phyloP scores from a whole-genome alignment of 2,888 invertebrate species.

The Caenorhabditis macrosperma region DNA sequence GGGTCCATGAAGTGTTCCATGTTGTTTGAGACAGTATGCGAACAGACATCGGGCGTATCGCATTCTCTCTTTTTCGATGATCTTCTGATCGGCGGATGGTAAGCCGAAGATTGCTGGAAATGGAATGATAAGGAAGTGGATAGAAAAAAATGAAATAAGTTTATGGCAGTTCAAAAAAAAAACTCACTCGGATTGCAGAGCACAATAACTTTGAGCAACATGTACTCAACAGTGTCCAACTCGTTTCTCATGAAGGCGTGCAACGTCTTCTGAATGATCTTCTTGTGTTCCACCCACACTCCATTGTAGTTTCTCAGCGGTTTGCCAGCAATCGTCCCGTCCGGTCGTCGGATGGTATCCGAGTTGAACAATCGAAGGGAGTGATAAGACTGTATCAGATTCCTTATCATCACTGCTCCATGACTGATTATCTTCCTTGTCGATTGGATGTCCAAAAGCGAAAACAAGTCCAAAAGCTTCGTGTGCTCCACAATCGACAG shows the following conservation, averaged over 20 bases:
- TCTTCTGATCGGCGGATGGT: neutral
- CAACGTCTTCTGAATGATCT: constrained; percentile 2
- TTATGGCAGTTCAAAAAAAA: neutral
- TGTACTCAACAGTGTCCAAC: neutral
- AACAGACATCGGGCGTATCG: neutral
- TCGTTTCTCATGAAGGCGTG: neutral
- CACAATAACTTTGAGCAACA: constrained; percentile 13
- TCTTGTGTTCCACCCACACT: neutral
- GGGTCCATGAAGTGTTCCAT: constrained; percentile 3
- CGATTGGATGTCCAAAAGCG: neutral
- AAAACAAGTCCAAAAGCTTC: constrained; percentile 5
- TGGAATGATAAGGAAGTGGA: neutral
- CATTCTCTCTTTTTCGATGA: constrained; percentile 1
- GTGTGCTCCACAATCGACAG: neutral
- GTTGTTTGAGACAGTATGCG: neutral
- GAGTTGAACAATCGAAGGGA: constrained; percentile 10
- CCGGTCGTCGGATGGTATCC: neutral
- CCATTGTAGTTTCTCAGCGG: neutral
- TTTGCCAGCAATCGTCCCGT: constrained; percentile 11
- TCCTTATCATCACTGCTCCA: neutral
- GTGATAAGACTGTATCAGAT: neutral
- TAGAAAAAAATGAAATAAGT: neutral
- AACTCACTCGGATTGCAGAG: constrained; percentile 22
- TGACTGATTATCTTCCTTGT: neutral
- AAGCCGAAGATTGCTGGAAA: constrained; percentile 4